phyloP scores from a whole-genome alignment of 2,113 vertebrate genomes.

The Mus musculus region GRCm39 chr2:139022001-139022500 shows the following conservation, averaged over 20 bases:
- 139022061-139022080: background rate
- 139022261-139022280: background rate
- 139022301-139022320: background rate
- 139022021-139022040: background rate
- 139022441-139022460: background rate
- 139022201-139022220: background rate
- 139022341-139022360: background rate
- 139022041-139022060: background rate
- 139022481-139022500: background rate
- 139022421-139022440: background rate
- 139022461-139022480: background rate
- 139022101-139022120: background rate
- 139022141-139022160: background rate
- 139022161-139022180: background rate
- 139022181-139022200: background rate
- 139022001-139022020: background rate
- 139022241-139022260: background rate
- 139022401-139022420: background rate
- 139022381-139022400: background rate
- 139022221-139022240: background rate
- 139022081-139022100: background rate
- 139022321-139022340: background rate
- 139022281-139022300: slow-evolving; percentile 19
- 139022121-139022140: background rate
- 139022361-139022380: background rate